Conservation (phyloP, 2,888 invertebrate species). For the Gibbula magus region DNA sequence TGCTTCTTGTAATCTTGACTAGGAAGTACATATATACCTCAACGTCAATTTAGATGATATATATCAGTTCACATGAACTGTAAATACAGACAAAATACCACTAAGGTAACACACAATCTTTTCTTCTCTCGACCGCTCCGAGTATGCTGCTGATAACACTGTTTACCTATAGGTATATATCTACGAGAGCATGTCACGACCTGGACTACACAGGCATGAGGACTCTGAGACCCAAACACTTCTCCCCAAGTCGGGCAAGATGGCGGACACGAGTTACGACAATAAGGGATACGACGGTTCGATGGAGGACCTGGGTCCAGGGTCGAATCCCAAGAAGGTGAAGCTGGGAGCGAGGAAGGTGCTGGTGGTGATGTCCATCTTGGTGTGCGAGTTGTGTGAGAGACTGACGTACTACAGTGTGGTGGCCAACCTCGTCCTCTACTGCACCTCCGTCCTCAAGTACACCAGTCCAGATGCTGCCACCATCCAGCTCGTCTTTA, state of each 20-base stretch:
- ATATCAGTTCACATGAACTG: no score
- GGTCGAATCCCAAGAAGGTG: background rate
- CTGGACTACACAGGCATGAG: background rate
- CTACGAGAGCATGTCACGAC: background rate
- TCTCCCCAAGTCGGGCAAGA: background rate
- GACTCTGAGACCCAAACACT: background rate
- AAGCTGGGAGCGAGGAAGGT: constrained; percentile 12
- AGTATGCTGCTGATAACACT: background rate
- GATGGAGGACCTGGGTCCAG: background rate
- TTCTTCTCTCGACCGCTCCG: no score
- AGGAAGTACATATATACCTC: no score
- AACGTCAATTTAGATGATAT: no score
- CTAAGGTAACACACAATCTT: no score
- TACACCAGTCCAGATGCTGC: constrained; percentile 53
- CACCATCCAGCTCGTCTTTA: constrained; percentile 35
- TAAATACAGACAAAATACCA: no score
- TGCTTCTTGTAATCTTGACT: no score
- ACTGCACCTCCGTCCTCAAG: constrained; percentile 56
- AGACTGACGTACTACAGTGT: constrained; percentile 69
- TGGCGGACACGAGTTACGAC: background rate
- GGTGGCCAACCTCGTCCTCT: constrained; percentile 66
- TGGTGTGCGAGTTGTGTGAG: constrained; percentile 66
- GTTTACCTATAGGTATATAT: background rate
- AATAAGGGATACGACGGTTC: background rate
- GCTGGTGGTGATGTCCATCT: constrained; percentile 47